These are phyloP conservation scores for Dolichallabes microphthalmus DNA, from an alignment of 2,113 vertebrate species.

Conservation along the genomic window DNA sequence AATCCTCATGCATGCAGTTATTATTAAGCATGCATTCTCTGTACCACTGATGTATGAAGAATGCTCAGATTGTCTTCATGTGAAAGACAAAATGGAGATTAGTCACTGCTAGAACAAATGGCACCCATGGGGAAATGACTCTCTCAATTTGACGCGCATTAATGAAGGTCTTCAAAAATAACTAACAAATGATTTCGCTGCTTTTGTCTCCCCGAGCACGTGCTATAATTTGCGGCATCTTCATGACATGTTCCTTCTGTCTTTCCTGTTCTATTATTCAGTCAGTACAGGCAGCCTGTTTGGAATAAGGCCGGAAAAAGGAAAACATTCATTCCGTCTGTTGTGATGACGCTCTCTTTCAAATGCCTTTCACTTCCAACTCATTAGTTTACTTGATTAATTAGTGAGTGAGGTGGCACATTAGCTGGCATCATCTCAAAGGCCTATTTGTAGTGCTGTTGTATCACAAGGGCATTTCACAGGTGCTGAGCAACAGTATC, in stretches of 20 bases:
- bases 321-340: constrained; percentile 40
- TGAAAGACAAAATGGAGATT: constrained; percentile 29
- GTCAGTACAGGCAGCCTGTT: constrained; percentile 25
- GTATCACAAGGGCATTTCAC: constrained; percentile 24
- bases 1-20: background rate
- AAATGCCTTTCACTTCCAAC: constrained; percentile 52
- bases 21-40: constrained; percentile 32
- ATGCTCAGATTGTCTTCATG: constrained; percentile 31
- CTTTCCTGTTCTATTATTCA: constrained; percentile 30
- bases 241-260: constrained; percentile 22
- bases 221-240: constrained; percentile 1
- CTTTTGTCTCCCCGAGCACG: constrained; percentile 29
- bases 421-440: constrained; percentile 55
- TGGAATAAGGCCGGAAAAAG: constrained; percentile 29
- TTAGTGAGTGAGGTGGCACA: constrained; percentile 59
- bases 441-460: constrained; percentile 25
- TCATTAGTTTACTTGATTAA: constrained; percentile 66
- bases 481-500: constrained; percentile 5
- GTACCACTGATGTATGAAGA: constrained; percentile 8
- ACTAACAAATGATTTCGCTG: constrained; percentile 36
- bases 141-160: constrained; percentile 13
- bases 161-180: constrained; percentile 38
- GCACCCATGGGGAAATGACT: constrained; percentile 20
- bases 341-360: constrained; percentile 46
- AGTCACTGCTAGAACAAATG: constrained; percentile 34